Evolutionary conservation across 2,888 invertebrate genomes (phyloP).

Genomic region (Philopedon plagiatum): DNA sequence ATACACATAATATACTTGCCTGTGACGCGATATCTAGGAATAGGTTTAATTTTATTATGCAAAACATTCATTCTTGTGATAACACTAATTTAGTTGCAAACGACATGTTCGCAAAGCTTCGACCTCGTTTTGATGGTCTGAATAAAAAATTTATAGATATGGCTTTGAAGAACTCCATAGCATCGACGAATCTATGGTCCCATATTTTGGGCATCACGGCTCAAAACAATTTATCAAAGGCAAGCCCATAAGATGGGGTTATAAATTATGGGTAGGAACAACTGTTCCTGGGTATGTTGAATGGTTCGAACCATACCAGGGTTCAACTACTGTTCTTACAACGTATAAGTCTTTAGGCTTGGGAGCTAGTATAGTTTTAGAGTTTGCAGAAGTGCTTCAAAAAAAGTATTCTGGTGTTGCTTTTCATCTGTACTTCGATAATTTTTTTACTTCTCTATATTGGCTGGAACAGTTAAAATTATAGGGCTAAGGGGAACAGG

Average conservation of each 20-base stretch:
- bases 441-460: not conserved
- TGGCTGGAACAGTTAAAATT: not conserved
- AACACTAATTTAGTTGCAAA: not conserved
- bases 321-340: not conserved
- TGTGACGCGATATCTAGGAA: conserved; percentile 16
- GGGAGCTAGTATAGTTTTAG: not conserved
- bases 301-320: not conserved
- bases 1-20: conserved; percentile 4
- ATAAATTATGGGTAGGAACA: no score
- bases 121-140: not conserved
- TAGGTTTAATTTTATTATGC: conserved; percentile 26
- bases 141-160: not conserved
- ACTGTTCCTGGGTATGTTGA: no score
- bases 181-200: not conserved
- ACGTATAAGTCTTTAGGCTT: not conserved
- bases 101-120: not conserved
- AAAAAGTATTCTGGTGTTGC: not conserved
- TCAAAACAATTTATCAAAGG: not conserved
- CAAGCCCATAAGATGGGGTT: no score
- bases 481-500: not conserved
- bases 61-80: conserved; percentile 10
- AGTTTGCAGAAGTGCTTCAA: not conserved
- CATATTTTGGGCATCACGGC: not conserved
- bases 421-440: not conserved
- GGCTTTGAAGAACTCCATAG: not conserved